Evolutionary conservation across 2,113 vertebrate species (phyloP).

Genomic region (Cyprinus carpio): DNA sequence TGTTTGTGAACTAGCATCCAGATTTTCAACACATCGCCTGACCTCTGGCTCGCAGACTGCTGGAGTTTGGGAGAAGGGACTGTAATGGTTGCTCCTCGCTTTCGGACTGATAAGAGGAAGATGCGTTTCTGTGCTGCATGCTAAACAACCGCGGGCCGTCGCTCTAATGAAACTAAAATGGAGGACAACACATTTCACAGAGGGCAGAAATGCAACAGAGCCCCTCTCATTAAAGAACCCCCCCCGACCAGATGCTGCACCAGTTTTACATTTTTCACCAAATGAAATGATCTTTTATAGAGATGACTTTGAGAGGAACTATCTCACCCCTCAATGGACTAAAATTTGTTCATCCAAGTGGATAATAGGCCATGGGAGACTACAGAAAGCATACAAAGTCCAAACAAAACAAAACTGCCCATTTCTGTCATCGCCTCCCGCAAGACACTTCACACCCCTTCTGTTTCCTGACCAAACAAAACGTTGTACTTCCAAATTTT

Average conservation of each 20-base stretch:
- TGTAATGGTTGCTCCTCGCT: conserved; percentile 27
- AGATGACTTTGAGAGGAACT: conserved; percentile 27
- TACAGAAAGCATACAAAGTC: not conserved
- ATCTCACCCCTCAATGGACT: conserved; percentile 8
- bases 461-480: conserved; percentile 30
- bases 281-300: conserved; percentile 30
- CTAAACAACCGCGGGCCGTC: conserved; percentile 19
- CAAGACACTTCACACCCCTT: conserved; percentile 24
- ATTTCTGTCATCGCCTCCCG: not conserved
- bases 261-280: conserved; percentile 33
- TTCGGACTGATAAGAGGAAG: conserved; percentile 35
- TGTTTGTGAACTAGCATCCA: not conserved
- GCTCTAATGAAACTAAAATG: conserved; percentile 42
- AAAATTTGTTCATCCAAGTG: conserved; percentile 18
- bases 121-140: conserved; percentile 33
- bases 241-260: conserved; percentile 31
- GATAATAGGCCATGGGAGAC: conserved; percentile 22
- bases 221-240: conserved; percentile 34
- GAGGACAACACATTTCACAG: conserved; percentile 33
- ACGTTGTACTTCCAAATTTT: conserved; percentile 18
- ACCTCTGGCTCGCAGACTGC: conserved; percentile 7
- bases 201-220: conserved; percentile 1
- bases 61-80: conserved; percentile 28
- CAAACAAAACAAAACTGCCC: conserved; percentile 9
- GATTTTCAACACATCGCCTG: not conserved